Percentiles rank a stretch among this genome's conserved stretches.
Evolutionary conservation across 2,113 vertebrate genomes (phyloP).

Genomic region (Scartelaos histophorus): DNA sequence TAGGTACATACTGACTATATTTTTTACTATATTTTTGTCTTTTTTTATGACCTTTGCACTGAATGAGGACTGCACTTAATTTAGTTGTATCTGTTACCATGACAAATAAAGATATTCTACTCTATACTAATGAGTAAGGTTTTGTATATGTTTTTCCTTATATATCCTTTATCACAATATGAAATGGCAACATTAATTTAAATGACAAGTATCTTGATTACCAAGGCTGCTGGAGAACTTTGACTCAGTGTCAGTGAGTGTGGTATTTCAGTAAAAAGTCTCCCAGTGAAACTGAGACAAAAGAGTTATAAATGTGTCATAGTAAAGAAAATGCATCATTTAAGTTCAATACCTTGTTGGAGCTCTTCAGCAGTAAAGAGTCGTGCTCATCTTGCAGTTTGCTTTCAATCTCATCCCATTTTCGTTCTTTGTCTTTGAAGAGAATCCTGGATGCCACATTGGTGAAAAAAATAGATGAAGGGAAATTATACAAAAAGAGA

Average conservation of each 20-base stretch:
- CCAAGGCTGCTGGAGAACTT: constrained; percentile 20
- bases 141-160: background rate
- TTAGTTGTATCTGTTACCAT: too few species aligned
- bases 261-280: background rate
- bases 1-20: too few species aligned
- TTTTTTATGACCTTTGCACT: too few species aligned
- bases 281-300: background rate
- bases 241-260: constrained; percentile 19
- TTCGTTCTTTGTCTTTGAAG: constrained; percentile 95
- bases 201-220: constrained; percentile 18
- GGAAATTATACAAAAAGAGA: constrained; percentile 30
- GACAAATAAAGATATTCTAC: too few species aligned
- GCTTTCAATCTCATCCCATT: constrained; percentile 95
- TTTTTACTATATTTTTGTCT: too few species aligned
- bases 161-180: background rate
- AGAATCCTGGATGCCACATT: constrained; percentile 83
- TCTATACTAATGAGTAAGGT: background rate
- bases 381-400: constrained; percentile 91
- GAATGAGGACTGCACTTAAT: too few species aligned
- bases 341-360: constrained; percentile 84
- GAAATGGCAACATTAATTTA: background rate
- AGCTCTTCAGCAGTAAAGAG: constrained; percentile 91
- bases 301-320: background rate
- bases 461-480: constrained; percentile 49
- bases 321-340: background rate